Conservation (phyloP, 2,113 vertebrate genomes). For the Chlorodrepanis virens region DNA sequence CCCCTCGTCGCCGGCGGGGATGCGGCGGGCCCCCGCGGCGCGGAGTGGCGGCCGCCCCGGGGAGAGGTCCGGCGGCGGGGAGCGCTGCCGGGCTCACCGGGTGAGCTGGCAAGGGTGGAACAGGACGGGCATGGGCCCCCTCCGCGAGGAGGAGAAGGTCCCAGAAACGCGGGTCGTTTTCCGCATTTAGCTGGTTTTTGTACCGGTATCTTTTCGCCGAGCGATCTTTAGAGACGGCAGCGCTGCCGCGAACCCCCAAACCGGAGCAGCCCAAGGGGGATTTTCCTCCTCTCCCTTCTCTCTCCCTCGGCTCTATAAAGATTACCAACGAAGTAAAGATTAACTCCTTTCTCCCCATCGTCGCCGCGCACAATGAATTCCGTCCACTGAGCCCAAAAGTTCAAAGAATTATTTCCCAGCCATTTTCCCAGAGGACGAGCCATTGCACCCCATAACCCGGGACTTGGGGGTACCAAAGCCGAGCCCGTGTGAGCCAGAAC, state of each 20-base stretch:
- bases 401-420: neutral
- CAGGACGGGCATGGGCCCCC: neutral
- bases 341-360: neutral
- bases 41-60: neutral
- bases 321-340: conserved; percentile 1
- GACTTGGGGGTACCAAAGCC: neutral
- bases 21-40: neutral
- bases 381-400: neutral
- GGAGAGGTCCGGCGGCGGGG: neutral
- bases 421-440: neutral
- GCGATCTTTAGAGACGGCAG: neutral
- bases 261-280: neutral
- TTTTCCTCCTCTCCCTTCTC: neutral
- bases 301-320: neutral
- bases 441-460: neutral
- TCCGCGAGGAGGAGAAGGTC: neutral
- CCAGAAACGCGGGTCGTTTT: neutral
- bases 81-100: neutral
- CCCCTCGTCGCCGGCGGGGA: neutral
- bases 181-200: neutral
- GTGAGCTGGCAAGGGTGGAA: too few species aligned
- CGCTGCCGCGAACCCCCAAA: neutral
- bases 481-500: neutral
- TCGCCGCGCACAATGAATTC: neutral
- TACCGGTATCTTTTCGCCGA: neutral